Evolutionary conservation across 2,888 invertebrate genomes (phyloP).

Genomic region (Clusia tigrina): DNA sequence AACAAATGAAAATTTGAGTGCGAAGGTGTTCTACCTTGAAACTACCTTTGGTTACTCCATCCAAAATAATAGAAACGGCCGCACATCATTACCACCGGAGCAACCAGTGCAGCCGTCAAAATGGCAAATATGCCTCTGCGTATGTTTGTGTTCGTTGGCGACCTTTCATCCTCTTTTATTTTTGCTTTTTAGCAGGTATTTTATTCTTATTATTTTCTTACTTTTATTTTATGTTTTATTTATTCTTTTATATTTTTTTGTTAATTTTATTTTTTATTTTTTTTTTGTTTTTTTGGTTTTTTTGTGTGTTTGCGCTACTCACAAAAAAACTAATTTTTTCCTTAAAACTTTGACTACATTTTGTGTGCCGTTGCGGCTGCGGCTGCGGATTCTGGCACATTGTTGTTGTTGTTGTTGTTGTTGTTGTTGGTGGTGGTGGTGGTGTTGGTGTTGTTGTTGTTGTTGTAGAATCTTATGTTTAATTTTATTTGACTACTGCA

Average conservation of each 20-base stretch:
- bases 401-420: constrained; percentile 5
- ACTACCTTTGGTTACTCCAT: no score
- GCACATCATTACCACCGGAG: constrained; percentile 16
- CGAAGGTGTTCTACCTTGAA: no score
- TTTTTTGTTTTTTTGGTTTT: constrained; percentile 2
- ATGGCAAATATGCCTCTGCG: not conserved
- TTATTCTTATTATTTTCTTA: not conserved
- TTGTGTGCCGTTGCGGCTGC: constrained; percentile 12
- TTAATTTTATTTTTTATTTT: not conserved
- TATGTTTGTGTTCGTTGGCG: not conserved
- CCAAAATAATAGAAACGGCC: no score
- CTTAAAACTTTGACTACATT: constrained; percentile 10
- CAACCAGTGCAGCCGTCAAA: constrained; percentile 5
- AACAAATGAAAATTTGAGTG: no score
- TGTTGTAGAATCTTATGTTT: constrained; percentile 1
- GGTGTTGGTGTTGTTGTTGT: constrained; percentile 1
- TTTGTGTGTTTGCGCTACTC: not conserved
- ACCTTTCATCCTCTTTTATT: constrained; percentile 14
- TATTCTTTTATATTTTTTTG: no score
- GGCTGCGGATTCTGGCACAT: constrained; percentile 17
- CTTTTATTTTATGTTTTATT: no score
- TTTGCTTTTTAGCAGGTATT: not conserved
- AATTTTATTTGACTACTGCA: constrained; percentile 46
- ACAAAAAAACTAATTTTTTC: constrained; percentile 6
- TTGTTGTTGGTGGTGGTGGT: not conserved